Conservation (phyloP, 2,888 invertebrate genomes). For the Yponomeuta evonymella region DNA sequence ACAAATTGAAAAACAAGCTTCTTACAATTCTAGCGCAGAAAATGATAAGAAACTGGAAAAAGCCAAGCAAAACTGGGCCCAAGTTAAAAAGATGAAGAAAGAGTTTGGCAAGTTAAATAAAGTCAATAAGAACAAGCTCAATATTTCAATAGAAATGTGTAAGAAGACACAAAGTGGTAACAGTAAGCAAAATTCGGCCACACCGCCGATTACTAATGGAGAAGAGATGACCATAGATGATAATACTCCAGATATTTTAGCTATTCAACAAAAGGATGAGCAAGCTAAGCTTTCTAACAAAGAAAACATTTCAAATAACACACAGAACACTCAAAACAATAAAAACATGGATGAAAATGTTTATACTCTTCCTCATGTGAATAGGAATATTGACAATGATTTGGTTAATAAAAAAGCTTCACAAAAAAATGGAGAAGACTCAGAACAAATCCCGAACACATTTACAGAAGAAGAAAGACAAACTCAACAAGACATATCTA, state of each 20-base stretch:
- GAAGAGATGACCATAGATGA: conserved; percentile 41
- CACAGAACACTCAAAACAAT: background rate
- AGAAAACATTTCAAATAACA: background rate
- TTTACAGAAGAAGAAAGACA: background rate
- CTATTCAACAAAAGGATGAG: background rate
- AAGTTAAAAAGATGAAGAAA: conserved; percentile 65
- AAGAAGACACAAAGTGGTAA: conserved; percentile 46
- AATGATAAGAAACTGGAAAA: conserved; percentile 41
- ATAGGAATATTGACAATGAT: conserved; percentile 13
- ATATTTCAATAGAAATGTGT: conserved; percentile 66
- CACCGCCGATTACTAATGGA: background rate
- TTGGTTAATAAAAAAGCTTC: conserved; percentile 17
- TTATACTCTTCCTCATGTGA: background rate
- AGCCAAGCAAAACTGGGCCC: conserved; percentile 54
- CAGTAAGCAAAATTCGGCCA: conserved; percentile 23
- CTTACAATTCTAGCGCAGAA: conserved; percentile 38
- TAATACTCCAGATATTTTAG: conserved; percentile 34
- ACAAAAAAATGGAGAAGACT: conserved; percentile 17
- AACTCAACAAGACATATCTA: background rate
- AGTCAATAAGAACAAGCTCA: conserved; percentile 55
- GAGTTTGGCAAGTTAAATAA: conserved; percentile 63
- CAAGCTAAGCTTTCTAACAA: background rate
- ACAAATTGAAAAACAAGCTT: conserved; percentile 35
- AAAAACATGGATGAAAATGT: background rate
- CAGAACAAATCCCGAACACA: background rate